Evolutionary conservation across 2,797 vertebrate species (phyloP), one percentile per base, ranked within the genome.

Genomic region (Pangasius mekongensis): DNA sequence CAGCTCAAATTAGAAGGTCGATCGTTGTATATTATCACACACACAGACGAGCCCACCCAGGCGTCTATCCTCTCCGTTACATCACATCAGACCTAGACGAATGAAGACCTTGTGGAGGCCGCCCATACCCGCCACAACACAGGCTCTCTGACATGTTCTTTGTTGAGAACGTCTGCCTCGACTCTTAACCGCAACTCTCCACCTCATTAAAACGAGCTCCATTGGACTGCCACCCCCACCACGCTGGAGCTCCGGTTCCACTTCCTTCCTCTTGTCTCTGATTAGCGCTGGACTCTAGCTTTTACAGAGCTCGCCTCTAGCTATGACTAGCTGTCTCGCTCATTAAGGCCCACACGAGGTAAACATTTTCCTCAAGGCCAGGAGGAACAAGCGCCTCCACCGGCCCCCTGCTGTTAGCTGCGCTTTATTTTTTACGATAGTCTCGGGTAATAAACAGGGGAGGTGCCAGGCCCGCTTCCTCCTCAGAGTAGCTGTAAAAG

Each of bases 401-500:
- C 24, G 5, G 7, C 86, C 84, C 67, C 87, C 87, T 56, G 80
- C 77, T 54, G 85, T 36, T 69, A 77, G 62, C 73, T 58, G 52
- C 43, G 64, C 85, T 77, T 39, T 56, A 78, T 76, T 67, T 47
- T 91, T 91, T 85, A 91, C 83, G 86, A 90, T 43, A 81, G 81
- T 77, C 71, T 77, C 7, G 60, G 62, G 77, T 80, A 87, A 89
- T 89, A 91, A 91, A 87, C 87, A 52, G 52, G 88, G 90, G 86
- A 91, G 86, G 88, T 88, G 86, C 86, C 39, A 71, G 54, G 49
- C 71, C 86, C 27, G 33, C 86, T 95, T 95, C 94, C 95, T 95
- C 85, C 93, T 81, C 60, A 56, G 82, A 82, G 88, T 83, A 90
- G 92, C 92, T 86, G 88, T 95, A 94, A 94, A 86, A 90, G 90